Base-by-base conservation (phyloP, 92 coral and sea anemone genomes). In the Pocillopora grandis region DNA sequence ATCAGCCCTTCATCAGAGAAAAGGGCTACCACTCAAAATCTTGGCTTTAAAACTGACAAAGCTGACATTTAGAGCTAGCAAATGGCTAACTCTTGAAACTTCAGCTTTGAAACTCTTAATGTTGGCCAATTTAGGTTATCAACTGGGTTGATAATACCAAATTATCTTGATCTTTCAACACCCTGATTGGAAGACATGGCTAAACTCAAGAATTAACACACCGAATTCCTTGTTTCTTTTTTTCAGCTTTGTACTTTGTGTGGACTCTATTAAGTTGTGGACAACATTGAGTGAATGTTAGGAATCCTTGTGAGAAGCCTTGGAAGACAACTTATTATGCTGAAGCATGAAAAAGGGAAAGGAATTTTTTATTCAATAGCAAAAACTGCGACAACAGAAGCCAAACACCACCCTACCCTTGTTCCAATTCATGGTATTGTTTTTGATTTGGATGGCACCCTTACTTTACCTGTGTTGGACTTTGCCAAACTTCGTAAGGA, bases 401-500 rank as follows among this genome's bases (percentile, higher is more conserved):
- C 69, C 35, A 84, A 66, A 74, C 19, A 2, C 10, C 88, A 84
- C 62, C 42, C 82, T 20, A 20, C 78, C 18, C 52, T 48, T 15
- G 75, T 93, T n/a, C 88, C 95, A 58, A 77, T 95, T 11, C 85
- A 87, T 61, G 98, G 98, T 1, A 76, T 95, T 66, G 88, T 95
- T 19, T 95, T 95, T 75, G 98, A 95, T 76, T 78, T 95, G 86
- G 98, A 95, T 76, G 98, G 98, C 2, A 95, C 98, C 52, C 83
- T 95, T 23, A 95, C 98, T 72, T 42, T 95, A 21, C 98, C 98
- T 31, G 89, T 91, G 48, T 75, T 95, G 19, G 84, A 95, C 66
- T 95, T 95, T 74, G 80, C 89, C 12, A 84, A 81, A 48, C 87
- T 95, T 12, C 86, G 98, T 36, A 68, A 66, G 77, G 76, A 58